These are phyloP conservation scores for Phainopepla nitens DNA, from an alignment of 2,113 vertebrate species.

Conservation along the genomic window DNA sequence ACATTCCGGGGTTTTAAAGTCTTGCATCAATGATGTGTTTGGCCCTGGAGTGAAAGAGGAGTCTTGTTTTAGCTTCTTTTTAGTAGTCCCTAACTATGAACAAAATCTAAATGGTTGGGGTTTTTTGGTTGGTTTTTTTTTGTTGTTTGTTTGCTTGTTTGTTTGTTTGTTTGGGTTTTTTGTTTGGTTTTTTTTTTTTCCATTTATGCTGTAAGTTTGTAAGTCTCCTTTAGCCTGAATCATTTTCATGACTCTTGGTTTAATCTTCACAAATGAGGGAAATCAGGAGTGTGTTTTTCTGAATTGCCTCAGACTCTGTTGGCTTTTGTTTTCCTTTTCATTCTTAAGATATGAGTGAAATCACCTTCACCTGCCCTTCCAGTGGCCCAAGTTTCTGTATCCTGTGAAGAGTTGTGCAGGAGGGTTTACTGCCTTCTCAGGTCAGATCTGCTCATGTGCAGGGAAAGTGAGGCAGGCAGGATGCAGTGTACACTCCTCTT, in stretches of 20 bases:
- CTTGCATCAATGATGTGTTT: background rate
- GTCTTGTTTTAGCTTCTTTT: background rate
- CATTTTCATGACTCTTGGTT: background rate
- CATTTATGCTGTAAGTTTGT: background rate
- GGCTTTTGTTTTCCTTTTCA: background rate
- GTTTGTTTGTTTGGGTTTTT: background rate
- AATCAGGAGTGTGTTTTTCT: background rate
- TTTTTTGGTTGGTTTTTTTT: no score
- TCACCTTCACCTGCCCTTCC: background rate
- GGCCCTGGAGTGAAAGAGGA: background rate
- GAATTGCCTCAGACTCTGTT: accelerated
- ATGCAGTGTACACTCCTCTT: background rate
- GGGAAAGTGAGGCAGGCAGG: background rate
- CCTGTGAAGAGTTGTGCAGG: no score
- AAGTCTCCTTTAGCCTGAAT: background rate
- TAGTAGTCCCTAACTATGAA: background rate
- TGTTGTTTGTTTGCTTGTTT: no score
- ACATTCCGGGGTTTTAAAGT: background rate
- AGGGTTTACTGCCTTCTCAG: background rate
- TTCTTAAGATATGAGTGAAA: background rate
- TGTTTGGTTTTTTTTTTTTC: background rate
- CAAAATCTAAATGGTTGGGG: background rate
- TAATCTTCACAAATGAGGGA: background rate
- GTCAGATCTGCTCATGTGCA: background rate
- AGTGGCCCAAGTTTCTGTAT: background rate